Base-by-base conservation (phyloP, 2,113 vertebrate genomes). In the Phylloscopus trochilus region DNA sequence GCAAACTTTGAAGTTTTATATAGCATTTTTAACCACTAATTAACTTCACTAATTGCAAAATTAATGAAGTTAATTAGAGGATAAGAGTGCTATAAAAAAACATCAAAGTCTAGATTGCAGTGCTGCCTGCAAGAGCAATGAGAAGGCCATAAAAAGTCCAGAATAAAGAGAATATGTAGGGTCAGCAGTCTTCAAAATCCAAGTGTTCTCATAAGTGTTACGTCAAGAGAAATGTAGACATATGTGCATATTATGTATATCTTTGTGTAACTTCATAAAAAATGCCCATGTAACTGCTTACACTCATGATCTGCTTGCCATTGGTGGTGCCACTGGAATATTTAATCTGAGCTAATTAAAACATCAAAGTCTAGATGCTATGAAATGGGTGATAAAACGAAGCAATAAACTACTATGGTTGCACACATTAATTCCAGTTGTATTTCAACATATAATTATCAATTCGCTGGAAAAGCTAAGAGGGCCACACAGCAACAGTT, bases 1-100 rank as follows among this genome's bases (percentile, higher is more conserved):
- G 70, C 53, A 93, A 93, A 97, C 96, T 98, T 98, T 98, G 97
- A 98, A 97, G 97, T 97, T 98, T 98, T 97, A 97, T 94, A 97
- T 12, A 58, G 86, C 53, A 97, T 97, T 97, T 96, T 98, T 94
- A 92, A 76, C 87, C 85, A 96, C 77, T 97, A 97, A 98, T 98
- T 98, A 97, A 97, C 95, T 97, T 66, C 90, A 94, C 24, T 96
- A 97, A 97, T 96, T 96, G 73, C 81, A 96, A 93, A 96, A 96
- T 70, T 97, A 97, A 64, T 98, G 82, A 47, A 96, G 95, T 96
- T 98, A 98, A 98, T 98, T 98, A 98, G 70, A 95, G 92, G 93
- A 89, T 89, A 97, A 97, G 81, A 96, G 52, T 92, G 46, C 76
- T 59, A 23, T 94, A 97, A 97, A 97, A 97, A 97, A 95, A 90